Evolutionary conservation across 2,797 vertebrate genomes (phyloP).

Genomic region (Leuciscus waleckii): DNA sequence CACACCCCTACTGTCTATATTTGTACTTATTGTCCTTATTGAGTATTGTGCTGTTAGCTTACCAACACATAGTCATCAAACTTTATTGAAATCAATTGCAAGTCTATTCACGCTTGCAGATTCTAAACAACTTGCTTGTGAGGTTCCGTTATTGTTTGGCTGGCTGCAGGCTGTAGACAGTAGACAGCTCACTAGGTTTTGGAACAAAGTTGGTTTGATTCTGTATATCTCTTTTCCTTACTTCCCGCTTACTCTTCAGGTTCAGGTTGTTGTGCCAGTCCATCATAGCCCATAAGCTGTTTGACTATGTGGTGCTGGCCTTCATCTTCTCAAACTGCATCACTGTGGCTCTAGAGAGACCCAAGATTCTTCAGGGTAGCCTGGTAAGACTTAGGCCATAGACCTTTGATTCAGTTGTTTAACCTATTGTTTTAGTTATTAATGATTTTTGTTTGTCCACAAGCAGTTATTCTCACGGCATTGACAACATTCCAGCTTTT

Average conservation of each 20-base stretch:
- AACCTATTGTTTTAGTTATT: neutral
- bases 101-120: neutral
- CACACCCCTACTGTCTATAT: neutral
- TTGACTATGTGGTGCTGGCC: slow-evolving; percentile 93
- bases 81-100: neutral
- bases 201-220: neutral
- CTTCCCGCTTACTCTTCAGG: slow-evolving; percentile 67
- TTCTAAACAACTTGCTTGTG: neutral
- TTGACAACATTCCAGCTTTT: neutral
- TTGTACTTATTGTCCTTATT: neutral
- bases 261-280: slow-evolving; percentile 94
- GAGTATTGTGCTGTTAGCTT: neutral
- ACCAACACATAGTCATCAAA: neutral
- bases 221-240: neutral
- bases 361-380: slow-evolving; percentile 91
- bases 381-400: slow-evolving; percentile 76
- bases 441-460: neutral
- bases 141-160: neutral
- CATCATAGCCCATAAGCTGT: slow-evolving; percentile 94
- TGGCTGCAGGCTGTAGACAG: neutral
- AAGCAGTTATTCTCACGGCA: neutral
- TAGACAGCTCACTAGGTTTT: neutral
- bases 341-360: slow-evolving; percentile 95
- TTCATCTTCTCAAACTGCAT: slow-evolving; percentile 99
- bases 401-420: neutral